These are phyloP conservation scores for Eupithecia vulgata DNA, from an alignment of 2,888 invertebrate genomes.

Conservation along the genomic window DNA sequence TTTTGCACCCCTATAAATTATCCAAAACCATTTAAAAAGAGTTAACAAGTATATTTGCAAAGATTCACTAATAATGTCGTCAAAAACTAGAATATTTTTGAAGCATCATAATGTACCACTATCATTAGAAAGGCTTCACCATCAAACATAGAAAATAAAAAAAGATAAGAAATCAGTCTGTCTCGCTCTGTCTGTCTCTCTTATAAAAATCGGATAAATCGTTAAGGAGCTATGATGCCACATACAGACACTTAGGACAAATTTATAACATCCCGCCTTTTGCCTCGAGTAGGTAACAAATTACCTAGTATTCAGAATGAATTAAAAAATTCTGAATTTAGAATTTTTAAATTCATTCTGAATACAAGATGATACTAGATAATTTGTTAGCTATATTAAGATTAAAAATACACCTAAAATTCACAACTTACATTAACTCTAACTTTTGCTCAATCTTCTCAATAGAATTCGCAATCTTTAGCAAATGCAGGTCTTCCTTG, in stretches of 20 bases:
- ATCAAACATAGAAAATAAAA: background rate
- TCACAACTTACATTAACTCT: constrained; percentile 79
- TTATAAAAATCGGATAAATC: background rate
- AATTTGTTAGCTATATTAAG: no score
- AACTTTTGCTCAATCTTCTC: constrained; percentile 90
- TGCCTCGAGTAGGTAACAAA: background rate
- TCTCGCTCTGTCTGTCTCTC: background rate
- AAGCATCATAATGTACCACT: background rate
- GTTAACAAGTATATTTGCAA: background rate
- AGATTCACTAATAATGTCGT: background rate
- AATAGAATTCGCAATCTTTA: constrained; percentile 91
- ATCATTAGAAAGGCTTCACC: background rate
- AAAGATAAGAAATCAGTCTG: background rate
- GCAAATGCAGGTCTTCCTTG: constrained; percentile 92
- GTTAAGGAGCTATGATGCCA: background rate
- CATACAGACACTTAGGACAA: background rate
- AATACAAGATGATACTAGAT: no score
- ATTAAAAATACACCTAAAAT: no score
- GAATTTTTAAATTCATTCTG: no score
- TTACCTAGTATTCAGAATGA: background rate
- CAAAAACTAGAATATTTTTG: background rate
- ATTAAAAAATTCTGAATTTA: background rate
- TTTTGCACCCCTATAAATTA: constrained; percentile 45
- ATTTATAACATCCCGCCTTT: background rate
- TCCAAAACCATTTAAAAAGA: background rate